A percentile compares a stretch with the other conserved stretches of the same genome.
phyloP scores from a whole-genome alignment of 2,888 invertebrate species.

The Drosophila maculinotata region DNA sequence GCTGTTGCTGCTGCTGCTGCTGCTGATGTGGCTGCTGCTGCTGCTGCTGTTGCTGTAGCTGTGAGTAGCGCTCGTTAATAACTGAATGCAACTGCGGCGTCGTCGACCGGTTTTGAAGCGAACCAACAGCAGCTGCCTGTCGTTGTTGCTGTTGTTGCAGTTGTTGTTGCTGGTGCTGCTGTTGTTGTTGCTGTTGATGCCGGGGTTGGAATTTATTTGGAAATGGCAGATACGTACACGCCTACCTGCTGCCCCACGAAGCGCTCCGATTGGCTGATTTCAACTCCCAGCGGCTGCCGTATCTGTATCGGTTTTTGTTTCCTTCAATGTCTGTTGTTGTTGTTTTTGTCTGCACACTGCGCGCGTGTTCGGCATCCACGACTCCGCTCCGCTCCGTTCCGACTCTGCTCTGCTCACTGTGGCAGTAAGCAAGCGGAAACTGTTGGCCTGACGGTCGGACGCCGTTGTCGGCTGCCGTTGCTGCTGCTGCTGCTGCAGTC shows the following conservation, averaged over 20 bases:
- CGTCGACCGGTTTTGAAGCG: conserved; percentile 83
- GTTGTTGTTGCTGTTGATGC: conserved; percentile 47
- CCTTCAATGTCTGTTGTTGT: conserved; percentile 11
- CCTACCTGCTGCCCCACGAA: conserved; percentile 72
- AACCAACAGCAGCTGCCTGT: conserved; percentile 58
- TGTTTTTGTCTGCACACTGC: conserved; percentile 30
- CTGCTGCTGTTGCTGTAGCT: conserved; percentile 67
- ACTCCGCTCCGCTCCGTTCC: conserved; percentile 41
- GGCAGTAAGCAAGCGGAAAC: conserved; percentile 83
- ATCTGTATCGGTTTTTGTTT: conserved; percentile 40
- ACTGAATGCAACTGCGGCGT: conserved; percentile 82
- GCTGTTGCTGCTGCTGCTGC: conserved; percentile 56
- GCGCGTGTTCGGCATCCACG: conserved; percentile 47
- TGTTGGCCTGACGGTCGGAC: conserved; percentile 84
- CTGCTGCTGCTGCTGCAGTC: conserved; percentile 71
- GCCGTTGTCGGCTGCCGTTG: conserved; percentile 81
- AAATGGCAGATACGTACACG: conserved; percentile 82
- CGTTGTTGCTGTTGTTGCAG: conserved; percentile 26
- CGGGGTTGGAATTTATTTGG: conserved; percentile 79
- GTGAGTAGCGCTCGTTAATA: conserved; percentile 83
- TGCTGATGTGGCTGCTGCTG: conserved; percentile 47
- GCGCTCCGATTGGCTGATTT: conserved; percentile 72
- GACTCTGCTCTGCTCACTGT: conserved; percentile 43
- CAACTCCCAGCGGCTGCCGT: conserved; percentile 51
- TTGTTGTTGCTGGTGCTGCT: conserved; percentile 13